Evolutionary conservation across 92 coral and sea anemone species (phyloP), one percentile per base, ranked within the genome.

Genomic region (Epizoanthus illoricatus): DNA sequence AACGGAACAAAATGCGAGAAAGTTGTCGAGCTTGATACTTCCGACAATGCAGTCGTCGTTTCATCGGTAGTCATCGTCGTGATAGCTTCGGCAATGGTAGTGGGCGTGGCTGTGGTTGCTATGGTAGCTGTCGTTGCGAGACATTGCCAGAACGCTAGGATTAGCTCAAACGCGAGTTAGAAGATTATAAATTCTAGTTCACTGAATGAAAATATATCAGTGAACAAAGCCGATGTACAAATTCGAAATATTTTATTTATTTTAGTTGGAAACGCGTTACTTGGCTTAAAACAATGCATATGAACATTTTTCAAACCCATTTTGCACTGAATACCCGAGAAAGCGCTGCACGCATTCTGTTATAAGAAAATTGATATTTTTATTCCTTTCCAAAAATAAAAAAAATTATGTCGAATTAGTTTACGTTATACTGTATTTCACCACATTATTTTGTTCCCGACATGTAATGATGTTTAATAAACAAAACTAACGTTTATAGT

Each of bases 71-170:
- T 97, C 23, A 97, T 97, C 85, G 99, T 97, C 82, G 99, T 97
- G 56, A 97, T 97, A 20, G 99, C 99, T 60, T 97, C 99, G 89
- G 99, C 99, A 82, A 97, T 97, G 99, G 99, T 97, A 23, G 99
- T 97, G 41, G 99, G 99, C 16, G 99, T 97, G 20, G 99, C 99
- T 40, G 93, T 97, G 20, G 99, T 97, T 86, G 99, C 99, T 74
- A 97, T 97, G 99, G 97, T 97, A 69, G 99, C 99, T 2, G 99
- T 97, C 59, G 99, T 97, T 61, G 99, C 99, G 54, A 91, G 99
- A 85, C 99, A 97, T 85, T 97, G 97, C 79, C 99, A 97, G 78
- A 94, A 92, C 66, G 89, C 99, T 42, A 88, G 97, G 86, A 23
- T 78, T 43, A 78, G 40, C 52, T 78, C 82, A 20, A 63, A 71